phyloP scores from a whole-genome alignment of 1,140 invertebrate genomes.

The Portunus trituberculatus region DNA sequence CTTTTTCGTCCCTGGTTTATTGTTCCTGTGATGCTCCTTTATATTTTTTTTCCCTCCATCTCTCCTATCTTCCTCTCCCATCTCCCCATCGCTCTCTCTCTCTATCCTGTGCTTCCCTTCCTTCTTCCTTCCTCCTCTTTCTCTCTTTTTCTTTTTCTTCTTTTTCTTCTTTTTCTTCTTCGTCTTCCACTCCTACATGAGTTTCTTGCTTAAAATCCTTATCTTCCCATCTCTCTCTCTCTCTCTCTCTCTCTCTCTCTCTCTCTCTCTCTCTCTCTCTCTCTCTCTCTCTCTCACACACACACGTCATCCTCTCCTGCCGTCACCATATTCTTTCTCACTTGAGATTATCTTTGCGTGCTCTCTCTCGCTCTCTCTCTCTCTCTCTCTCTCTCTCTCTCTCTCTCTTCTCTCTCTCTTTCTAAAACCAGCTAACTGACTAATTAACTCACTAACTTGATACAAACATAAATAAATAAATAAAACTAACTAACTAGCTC shows the following conservation, averaged over 20 bases:
- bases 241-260: slow-evolving; percentile 39
- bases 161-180: background rate
- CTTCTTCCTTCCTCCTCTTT: background rate
- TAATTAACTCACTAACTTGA: no score
- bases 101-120: background rate
- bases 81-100: background rate
- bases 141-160: background rate
- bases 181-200: background rate
- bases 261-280: slow-evolving; percentile 40
- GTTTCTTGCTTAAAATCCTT: background rate
- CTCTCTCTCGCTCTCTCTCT: background rate
- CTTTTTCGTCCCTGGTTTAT: no score
- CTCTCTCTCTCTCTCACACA: slow-evolving; percentile 18
- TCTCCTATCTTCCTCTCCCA: background rate
- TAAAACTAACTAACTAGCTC: no score
- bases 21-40: background rate
- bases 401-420: slow-evolving; percentile 46
- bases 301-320: background rate
- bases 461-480: no score
- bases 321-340: background rate
- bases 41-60: background rate
- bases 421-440: background rate
- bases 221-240: slow-evolving; percentile 41
- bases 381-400: slow-evolving; percentile 34
- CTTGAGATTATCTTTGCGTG: background rate